Evolutionary conservation across 2,888 invertebrate species (phyloP).

Genomic region (Scaptomyza tumidula): DNA sequence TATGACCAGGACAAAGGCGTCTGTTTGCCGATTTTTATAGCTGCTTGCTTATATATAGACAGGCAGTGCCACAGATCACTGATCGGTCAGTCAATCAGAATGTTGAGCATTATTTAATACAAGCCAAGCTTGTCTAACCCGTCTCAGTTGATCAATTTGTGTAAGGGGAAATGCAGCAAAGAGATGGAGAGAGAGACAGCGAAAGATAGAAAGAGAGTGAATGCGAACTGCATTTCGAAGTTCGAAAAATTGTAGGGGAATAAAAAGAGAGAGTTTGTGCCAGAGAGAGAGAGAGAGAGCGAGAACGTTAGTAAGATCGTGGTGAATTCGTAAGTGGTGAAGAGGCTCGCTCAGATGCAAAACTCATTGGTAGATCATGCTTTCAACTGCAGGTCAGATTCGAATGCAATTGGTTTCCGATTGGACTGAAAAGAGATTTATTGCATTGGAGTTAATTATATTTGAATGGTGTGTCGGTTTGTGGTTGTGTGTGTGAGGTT

Average conservation of each 20-base stretch:
- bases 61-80: neutral
- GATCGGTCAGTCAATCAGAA: conserved; percentile 16
- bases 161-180: conserved; percentile 52
- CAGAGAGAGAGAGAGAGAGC: conserved; percentile 1
- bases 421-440: conserved; percentile 9
- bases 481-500: neutral
- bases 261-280: conserved; percentile 8
- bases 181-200: conserved; percentile 3
- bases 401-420: conserved; percentile 50
- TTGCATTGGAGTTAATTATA: neutral
- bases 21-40: conserved; percentile 67
- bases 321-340: conserved; percentile 67
- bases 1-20: conserved; percentile 71
- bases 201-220: conserved; percentile 5
- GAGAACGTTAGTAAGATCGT: conserved; percentile 28
- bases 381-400: conserved; percentile 24
- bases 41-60: conserved; percentile 17
- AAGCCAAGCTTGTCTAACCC: neutral
- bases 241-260: conserved; percentile 62
- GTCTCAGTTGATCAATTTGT: neutral
- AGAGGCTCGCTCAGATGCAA: conserved; percentile 18
- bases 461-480: neutral
- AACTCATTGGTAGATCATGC: conserved; percentile 48
- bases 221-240: conserved; percentile 60
- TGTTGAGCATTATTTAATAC: conserved; percentile 19